These are phyloP conservation scores for Styela clava DNA, from an alignment of 23 tunicate genomes.

Conservation along the genomic window DNA sequence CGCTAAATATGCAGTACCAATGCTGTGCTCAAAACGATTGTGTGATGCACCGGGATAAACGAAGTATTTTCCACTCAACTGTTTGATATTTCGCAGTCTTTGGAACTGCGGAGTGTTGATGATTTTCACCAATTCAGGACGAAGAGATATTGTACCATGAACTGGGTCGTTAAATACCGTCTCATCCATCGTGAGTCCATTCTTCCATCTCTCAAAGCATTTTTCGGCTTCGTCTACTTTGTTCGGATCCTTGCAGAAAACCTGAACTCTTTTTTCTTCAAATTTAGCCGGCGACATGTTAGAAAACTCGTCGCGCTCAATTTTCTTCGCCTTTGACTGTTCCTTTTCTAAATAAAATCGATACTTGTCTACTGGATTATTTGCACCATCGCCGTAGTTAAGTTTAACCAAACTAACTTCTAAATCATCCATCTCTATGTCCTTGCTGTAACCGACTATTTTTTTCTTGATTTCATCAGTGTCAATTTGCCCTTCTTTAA, in stretches of 20 bases:
- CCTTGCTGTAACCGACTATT: conserved; percentile 2
- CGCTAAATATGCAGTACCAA: conserved; percentile 62
- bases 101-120: conserved; percentile 84
- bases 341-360: too few species aligned
- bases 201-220: background rate
- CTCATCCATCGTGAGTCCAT: background rate
- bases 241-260: background rate
- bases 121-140: conserved; percentile 42
- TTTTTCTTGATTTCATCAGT: background rate
- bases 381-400: background rate
- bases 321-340: too few species aligned
- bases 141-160: conserved; percentile 66
- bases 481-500: background rate
- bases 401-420: background rate
- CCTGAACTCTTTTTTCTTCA: background rate
- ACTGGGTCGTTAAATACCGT: conserved; percentile 68
- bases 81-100: conserved; percentile 62
- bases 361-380: too few species aligned
- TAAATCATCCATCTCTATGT: background rate
- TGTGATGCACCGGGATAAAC: conserved; percentile 77
- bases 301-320: background rate
- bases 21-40: conserved; percentile 76
- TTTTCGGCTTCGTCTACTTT: too few species aligned
- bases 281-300: background rate
- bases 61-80: conserved; percentile 44